A percentile compares a stretch with the other conserved stretches of the same genome.
phyloP scores from a whole-genome alignment of 2,797 vertebrate species.

The Adelosebastes latens region DNA sequence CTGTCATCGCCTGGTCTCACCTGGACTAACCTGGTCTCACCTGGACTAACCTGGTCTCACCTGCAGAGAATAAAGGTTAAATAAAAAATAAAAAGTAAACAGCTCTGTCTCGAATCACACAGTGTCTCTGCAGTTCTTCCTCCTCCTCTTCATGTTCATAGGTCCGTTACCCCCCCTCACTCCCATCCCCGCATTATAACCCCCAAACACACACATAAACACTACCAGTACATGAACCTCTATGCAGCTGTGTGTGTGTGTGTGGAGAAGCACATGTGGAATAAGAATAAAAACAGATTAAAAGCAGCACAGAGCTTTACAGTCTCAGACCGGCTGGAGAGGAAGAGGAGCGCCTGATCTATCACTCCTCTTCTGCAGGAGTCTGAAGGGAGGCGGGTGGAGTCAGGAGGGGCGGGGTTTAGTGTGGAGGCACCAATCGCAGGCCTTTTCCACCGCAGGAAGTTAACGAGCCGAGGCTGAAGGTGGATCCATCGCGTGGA shows the following conservation, averaged over 20 bases:
- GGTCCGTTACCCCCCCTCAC: not conserved
- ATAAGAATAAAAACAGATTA: not conserved
- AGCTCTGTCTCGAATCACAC: not conserved
- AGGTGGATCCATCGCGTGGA: not conserved
- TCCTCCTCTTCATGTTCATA: not conserved
- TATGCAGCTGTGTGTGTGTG: too few relatives aligned
- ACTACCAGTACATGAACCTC: too few relatives aligned
- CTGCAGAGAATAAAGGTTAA: not conserved
- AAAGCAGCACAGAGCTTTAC: not conserved
- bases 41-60: too few relatives aligned
- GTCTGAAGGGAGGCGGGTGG: not conserved
- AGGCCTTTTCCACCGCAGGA: not conserved
- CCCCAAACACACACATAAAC: too few relatives aligned
- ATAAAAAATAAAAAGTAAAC: constrained; percentile 12
- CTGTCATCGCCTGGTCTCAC: not conserved
- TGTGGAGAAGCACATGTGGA: not conserved
- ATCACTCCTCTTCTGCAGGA: not conserved
- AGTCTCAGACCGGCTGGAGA: not conserved
- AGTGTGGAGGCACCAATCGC: not conserved
- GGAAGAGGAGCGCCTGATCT: not conserved
- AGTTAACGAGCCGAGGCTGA: too few relatives aligned
- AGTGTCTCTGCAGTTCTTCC: not conserved
- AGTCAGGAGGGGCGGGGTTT: not conserved
- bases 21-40: too few relatives aligned
- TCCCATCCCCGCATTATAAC: too few relatives aligned